Percentiles rank a stretch among this genome's conserved stretches.
Conservation (phyloP, 2,797 vertebrate genomes). For the Halcyon badia region DNA sequence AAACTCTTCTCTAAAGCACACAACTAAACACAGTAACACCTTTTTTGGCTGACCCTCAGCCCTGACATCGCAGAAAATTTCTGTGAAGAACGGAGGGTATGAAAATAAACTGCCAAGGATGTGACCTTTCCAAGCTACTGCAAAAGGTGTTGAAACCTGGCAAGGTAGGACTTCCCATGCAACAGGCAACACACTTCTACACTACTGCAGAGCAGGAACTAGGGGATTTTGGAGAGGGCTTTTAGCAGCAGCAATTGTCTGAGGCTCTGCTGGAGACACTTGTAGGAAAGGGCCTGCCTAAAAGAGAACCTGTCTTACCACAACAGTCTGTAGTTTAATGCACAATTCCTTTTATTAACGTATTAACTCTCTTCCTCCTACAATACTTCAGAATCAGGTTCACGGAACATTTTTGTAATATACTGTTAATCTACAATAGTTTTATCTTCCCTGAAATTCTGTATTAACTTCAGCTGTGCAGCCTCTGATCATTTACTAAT, state of each 20-base stretch:
- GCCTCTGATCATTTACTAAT: background rate
- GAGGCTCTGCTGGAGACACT: background rate
- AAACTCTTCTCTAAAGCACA: background rate
- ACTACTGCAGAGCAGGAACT: background rate
- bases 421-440: background rate
- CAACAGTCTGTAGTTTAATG: background rate
- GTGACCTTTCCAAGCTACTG: background rate
- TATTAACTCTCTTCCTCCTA: background rate
- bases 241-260: background rate
- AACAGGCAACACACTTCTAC: background rate
- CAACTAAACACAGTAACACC: background rate
- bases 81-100: background rate
- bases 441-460: background rate
- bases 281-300: background rate
- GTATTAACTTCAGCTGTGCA: background rate
- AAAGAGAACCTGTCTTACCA: background rate
- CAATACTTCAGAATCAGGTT: background rate
- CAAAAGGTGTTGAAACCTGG: background rate
- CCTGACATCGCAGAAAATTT: background rate
- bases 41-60: background rate
- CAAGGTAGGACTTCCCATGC: background rate
- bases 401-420: background rate
- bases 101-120: background rate
- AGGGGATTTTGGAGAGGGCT: background rate
- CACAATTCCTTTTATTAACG: background rate